Evolutionary conservation across 2,888 invertebrate genomes (phyloP), one percentile per base, ranked within the genome.

Genomic region (Pedicia rivosa): DNA sequence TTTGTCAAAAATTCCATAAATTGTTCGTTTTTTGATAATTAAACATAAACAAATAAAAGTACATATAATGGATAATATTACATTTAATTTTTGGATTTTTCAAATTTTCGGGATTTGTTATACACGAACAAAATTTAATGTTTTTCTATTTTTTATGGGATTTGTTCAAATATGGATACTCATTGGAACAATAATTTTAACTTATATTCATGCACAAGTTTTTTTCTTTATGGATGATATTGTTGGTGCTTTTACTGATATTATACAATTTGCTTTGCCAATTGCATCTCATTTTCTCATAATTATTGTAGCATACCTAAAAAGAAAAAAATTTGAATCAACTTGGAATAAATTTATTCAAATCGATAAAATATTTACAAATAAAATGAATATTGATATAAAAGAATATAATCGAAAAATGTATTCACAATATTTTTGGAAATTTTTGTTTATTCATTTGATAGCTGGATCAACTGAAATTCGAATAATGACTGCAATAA

Each of bases 401-500:
- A n/a, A 25, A 15, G 12, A 27, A 27, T 4, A 13, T 8, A 35
- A 12, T 8, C 12, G 4, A 2, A 16, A 35, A 25, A n/a, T 14
- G 10, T 35, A 35, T 17, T 22, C 10, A 10, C 13, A 13, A 4
- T 24, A 33, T 10, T 10, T 15, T 2, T 4, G 20, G 6, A 16
- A 24, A 5, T 24, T 24, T 6, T 16, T 25, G 9, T 10, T 35
- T 8, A 12, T 26, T 17, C 16, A 25, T n/a, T 13, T 35, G 10
- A 15, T 25, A 10, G 6, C 25, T 7, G 5, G 16, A 7, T 3
- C 25, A 3, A 7, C 26, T 17, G 35, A 35, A 19, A 35, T 35
- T 12, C 25, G 25, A 20, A 35, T 35, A 7, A 35, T 35, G 35
- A 20, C 17, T 6, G 35, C 20, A n/a, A 35, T 35, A 12, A 12